A percentile compares a stretch with the other conserved stretches of the same genome.
phyloP scores from a whole-genome alignment of 2,113 vertebrate species.

The Xerus inauris region DNA sequence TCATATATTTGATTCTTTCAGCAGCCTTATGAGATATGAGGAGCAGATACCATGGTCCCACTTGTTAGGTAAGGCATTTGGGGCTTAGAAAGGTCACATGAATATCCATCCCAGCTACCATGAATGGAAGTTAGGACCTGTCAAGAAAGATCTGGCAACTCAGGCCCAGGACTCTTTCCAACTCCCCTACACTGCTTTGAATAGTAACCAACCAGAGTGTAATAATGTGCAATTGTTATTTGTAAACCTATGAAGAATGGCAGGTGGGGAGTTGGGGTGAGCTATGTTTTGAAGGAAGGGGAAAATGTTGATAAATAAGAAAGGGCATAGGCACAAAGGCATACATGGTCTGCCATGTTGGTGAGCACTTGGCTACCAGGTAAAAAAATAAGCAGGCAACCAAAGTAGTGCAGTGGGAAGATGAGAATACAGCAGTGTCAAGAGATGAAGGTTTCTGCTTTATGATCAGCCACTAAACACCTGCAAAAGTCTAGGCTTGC shows the following conservation, averaged over 20 bases:
- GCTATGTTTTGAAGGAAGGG: background rate
- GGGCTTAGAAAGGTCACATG: background rate
- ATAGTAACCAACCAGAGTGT: background rate
- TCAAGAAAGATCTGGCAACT: background rate
- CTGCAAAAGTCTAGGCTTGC: background rate
- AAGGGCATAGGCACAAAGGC: background rate
- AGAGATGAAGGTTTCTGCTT: background rate
- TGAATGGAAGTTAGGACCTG: background rate
- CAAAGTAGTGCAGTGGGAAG: background rate
- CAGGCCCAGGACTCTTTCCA: background rate
- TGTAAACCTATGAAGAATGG: background rate
- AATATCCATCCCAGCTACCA: too few relatives aligned
- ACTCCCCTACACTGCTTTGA: background rate
- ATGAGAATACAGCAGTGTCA: background rate
- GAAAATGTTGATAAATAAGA: background rate
- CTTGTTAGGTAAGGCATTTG: background rate
- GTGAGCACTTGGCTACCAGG: background rate
- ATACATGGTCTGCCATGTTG: background rate
- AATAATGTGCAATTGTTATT: too few relatives aligned
- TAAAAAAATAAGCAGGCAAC: background rate
- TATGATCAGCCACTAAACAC: background rate
- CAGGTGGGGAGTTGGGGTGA: background rate
- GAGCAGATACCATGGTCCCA: background rate
- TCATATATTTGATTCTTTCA: background rate
- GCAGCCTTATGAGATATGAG: background rate